A percentile compares a stretch with the other conserved stretches of the same genome.
phyloP scores from a whole-genome alignment of 1,140 invertebrate genomes.

The Meteorus sp. region DNA sequence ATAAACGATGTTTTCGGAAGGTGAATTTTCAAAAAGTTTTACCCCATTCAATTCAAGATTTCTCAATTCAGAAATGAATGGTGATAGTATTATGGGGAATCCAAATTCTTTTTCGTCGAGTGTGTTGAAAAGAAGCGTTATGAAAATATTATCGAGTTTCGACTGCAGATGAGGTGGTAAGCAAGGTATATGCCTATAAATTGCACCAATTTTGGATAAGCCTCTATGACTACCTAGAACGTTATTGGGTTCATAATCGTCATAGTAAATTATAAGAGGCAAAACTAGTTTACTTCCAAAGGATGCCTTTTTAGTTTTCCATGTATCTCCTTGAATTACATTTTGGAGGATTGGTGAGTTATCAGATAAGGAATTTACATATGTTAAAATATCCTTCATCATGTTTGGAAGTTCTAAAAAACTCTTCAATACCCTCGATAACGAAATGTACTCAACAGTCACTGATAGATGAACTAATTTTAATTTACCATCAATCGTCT shows the following conservation, averaged over 20 bases:
- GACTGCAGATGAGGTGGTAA: background rate
- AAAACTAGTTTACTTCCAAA: background rate
- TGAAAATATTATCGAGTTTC: slow-evolving; percentile 8
- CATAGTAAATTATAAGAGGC: background rate
- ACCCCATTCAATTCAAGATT: background rate
- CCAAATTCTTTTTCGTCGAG: background rate
- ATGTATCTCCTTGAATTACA: background rate
- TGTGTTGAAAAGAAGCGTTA: background rate
- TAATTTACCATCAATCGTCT: background rate
- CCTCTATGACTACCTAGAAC: background rate
- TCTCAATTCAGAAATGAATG: background rate
- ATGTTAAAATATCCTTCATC: slow-evolving; percentile 10
- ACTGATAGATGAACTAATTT: slow-evolving; percentile 6
- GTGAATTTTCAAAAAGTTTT: background rate
- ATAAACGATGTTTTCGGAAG: background rate
- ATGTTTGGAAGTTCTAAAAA: slow-evolving; percentile 11
- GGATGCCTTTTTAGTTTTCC: background rate
- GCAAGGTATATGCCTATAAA: slow-evolving; percentile 1
- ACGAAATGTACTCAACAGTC: slow-evolving; percentile 8
- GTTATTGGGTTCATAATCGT: background rate
- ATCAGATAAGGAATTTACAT: background rate
- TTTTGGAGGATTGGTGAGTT: background rate
- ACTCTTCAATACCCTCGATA: background rate
- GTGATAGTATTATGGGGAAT: background rate
- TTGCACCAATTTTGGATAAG: background rate